Evolutionary conservation across 2,888 invertebrate species (phyloP).

Genomic region (Nymphalis urticae): DNA sequence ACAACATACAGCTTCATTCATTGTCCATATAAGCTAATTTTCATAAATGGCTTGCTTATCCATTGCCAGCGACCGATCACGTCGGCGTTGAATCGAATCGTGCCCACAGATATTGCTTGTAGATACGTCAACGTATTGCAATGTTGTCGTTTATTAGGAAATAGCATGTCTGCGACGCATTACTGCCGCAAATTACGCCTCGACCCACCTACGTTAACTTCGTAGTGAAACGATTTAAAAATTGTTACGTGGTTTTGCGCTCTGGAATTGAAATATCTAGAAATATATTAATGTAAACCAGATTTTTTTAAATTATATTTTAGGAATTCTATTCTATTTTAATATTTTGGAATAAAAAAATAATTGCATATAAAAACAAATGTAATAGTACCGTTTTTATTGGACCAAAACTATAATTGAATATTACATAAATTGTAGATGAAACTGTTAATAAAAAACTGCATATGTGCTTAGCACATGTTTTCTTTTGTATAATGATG

Average conservation of each 20-base stretch:
- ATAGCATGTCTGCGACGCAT: conserved; percentile 35
- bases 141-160: conserved; percentile 33
- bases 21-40: background rate
- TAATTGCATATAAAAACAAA: too few relatives aligned
- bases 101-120: conserved; percentile 24
- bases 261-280: background rate
- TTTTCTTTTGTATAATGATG: too few relatives aligned
- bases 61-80: background rate
- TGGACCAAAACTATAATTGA: too few relatives aligned
- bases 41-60: conserved; percentile 1
- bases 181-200: conserved; percentile 20
- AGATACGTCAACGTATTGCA: conserved; percentile 18
- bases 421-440: too few relatives aligned
- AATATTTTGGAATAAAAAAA: too few relatives aligned
- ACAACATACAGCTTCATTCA: background rate
- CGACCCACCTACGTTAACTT: background rate
- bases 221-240: conserved; percentile 2
- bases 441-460: too few relatives aligned
- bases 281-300: background rate
- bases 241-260: conserved; percentile 1
- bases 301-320: background rate
- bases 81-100: conserved; percentile 26
- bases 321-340: background rate
- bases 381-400: too few relatives aligned
- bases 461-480: too few relatives aligned